Percentiles rank a stretch among this genome's conserved stretches.
phyloP scores from a whole-genome alignment of 2,797 vertebrate genomes.

The Intellagama lesueurii region DNA sequence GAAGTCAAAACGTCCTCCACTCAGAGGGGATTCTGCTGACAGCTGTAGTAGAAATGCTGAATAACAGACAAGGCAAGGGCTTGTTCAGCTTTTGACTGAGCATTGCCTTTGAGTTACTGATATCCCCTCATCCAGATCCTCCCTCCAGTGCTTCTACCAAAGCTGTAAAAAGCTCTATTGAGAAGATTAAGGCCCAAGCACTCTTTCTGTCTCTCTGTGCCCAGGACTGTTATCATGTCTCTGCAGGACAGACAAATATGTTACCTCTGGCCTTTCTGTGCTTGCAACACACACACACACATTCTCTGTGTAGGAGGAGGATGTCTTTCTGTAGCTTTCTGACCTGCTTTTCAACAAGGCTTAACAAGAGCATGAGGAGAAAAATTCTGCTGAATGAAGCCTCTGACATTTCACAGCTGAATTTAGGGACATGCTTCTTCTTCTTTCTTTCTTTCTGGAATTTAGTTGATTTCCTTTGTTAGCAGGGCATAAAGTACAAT shows the following conservation, averaged over 20 bases:
- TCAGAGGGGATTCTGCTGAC: neutral
- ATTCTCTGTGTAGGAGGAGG: neutral
- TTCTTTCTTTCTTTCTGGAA: too few relatives aligned
- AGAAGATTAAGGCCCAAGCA: neutral
- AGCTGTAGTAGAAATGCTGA: neutral
- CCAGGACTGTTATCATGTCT: neutral
- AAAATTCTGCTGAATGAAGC: neutral
- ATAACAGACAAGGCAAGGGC: neutral
- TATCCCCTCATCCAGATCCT: constrained; percentile 6
- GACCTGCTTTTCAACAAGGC: neutral
- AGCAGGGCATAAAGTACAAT: too few relatives aligned
- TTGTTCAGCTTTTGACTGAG: constrained; percentile 23
- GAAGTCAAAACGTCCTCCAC: neutral
- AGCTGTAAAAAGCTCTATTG: neutral
- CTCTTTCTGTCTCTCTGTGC: neutral
- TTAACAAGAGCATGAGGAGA: neutral
- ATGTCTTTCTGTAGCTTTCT: constrained; percentile 27
- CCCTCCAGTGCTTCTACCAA: constrained; percentile 22
- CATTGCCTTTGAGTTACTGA: constrained; percentile 9
- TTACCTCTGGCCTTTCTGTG: constrained; percentile 22
- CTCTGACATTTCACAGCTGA: neutral
- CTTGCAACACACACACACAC: neutral
- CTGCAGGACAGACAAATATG: constrained; percentile 6
- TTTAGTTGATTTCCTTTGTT: too few relatives aligned
- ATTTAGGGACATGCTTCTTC: neutral